A percentile compares a stretch with the other conserved stretches of the same genome.
Evolutionary conservation across 1,140 invertebrate genomes (phyloP).

Genomic region (Drosophila tropicalis): DNA sequence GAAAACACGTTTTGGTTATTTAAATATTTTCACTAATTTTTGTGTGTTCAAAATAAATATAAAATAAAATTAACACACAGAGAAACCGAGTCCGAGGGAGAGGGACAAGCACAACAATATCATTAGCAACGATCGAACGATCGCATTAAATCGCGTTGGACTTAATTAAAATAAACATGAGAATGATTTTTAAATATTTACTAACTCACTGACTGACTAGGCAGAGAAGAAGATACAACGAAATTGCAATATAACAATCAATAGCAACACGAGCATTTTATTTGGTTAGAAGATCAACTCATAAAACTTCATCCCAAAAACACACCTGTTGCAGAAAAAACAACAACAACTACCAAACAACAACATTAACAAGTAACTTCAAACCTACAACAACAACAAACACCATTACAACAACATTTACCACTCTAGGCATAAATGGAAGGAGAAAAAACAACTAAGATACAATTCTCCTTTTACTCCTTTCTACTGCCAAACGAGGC

Average conservation of each 20-base stretch:
- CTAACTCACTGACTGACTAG: constrained; percentile 34
- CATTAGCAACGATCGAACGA: constrained; percentile 48
- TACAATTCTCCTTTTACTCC: constrained; percentile 8
- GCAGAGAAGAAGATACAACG: constrained; percentile 18
- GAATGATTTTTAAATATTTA: constrained; percentile 69
- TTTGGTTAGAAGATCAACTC: constrained; percentile 71
- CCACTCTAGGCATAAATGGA: constrained; percentile 53
- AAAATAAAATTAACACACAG: constrained; percentile 42
- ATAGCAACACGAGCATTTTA: constrained; percentile 45
- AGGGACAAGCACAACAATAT: constrained; percentile 38
- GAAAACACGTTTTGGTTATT: constrained; percentile 73
- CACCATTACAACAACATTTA: constrained; percentile 34
- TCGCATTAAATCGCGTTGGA: constrained; percentile 53
- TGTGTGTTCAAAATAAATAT: constrained; percentile 40
- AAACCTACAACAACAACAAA: constrained; percentile 29
- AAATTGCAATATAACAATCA: constrained; percentile 52
- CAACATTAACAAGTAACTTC: constrained; percentile 15
- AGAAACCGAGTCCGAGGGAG: constrained; percentile 3
- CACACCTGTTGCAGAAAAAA: constrained; percentile 62
- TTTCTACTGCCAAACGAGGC: constrained; percentile 25
- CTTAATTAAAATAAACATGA: constrained; percentile 78
- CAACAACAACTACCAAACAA: constrained; percentile 7
- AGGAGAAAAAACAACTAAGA: constrained; percentile 24
- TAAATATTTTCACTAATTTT: constrained; percentile 74
- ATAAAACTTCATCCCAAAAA: constrained; percentile 17